A percentile compares a stretch with the other conserved stretches of the same genome.
Conservation (phyloP, 2,113 vertebrate species). For the Arothron firmamentum region DNA sequence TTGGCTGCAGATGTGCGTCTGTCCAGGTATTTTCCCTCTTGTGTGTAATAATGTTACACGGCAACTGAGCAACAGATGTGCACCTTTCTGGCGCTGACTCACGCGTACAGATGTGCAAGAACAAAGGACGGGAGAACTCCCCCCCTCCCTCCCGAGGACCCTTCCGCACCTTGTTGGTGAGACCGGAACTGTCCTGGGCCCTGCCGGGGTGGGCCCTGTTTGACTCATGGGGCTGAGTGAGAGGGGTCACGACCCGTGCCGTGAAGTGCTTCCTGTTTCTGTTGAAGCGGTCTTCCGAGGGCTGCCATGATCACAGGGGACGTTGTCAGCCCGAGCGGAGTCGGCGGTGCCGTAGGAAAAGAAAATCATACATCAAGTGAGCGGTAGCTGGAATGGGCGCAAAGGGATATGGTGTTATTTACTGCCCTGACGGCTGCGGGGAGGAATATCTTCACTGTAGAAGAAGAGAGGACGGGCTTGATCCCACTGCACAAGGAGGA, state of each 20-base stretch:
- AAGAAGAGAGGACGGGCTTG: slow-evolving; percentile 38
- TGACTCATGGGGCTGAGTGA: slow-evolving; percentile 67
- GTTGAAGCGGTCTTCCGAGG: slow-evolving; percentile 62
- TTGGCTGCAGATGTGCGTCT: slow-evolving; percentile 71
- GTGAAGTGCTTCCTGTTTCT: slow-evolving; percentile 76
- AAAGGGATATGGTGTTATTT: slow-evolving; percentile 48
- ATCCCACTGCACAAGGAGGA: neutral
- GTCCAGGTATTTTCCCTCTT: slow-evolving; percentile 60
- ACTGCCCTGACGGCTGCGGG: slow-evolving; percentile 37
- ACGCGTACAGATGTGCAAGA: slow-evolving; percentile 24
- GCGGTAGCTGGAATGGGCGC: slow-evolving; percentile 51
- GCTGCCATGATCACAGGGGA: slow-evolving; percentile 59
- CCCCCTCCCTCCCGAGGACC: slow-evolving; percentile 39
- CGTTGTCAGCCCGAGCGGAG: slow-evolving; percentile 22
- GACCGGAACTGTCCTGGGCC: slow-evolving; percentile 74
- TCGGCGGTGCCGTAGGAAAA: slow-evolving; percentile 43
- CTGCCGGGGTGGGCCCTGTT: slow-evolving; percentile 71
- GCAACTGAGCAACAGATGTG: slow-evolving; percentile 74
- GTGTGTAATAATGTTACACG: slow-evolving; percentile 70
- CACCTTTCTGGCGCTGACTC: slow-evolving; percentile 36
- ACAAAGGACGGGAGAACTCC: slow-evolving; percentile 42
- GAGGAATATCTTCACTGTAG: slow-evolving; percentile 67
- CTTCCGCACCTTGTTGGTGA: slow-evolving; percentile 69
- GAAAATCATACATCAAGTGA: slow-evolving; percentile 58
- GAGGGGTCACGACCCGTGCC: slow-evolving; percentile 64